phyloP scores from a whole-genome alignment of 2,797 vertebrate genomes.

The Chelonia mydas region DNA sequence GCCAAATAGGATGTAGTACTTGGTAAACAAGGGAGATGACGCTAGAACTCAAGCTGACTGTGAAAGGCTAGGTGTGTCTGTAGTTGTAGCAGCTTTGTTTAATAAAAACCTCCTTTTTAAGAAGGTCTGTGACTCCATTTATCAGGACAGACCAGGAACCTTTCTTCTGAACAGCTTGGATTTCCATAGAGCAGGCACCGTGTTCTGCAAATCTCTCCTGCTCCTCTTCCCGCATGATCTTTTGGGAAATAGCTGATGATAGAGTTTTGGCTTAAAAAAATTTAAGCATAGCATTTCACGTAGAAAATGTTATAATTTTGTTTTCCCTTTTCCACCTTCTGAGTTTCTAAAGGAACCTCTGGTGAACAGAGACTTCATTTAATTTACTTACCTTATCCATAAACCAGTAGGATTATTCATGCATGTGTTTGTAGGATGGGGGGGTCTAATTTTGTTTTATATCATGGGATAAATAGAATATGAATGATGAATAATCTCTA shows the following conservation, averaged over 20 bases:
- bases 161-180: not conserved
- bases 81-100: not conserved
- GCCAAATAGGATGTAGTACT: not conserved
- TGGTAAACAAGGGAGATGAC: not conserved
- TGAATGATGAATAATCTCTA: not conserved
- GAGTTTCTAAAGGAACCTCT: not conserved
- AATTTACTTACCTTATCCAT: not conserved
- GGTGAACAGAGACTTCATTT: not conserved
- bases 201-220: not conserved
- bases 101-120: not conserved
- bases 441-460: not conserved
- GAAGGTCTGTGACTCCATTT: not conserved
- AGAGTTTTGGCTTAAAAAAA: not conserved
- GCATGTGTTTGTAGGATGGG: not conserved
- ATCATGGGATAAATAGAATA: not conserved
- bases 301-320: not conserved
- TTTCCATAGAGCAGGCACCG: not conserved
- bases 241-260: not conserved
- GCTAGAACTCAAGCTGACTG: not conserved
- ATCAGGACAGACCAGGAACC: not conserved
- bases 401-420: not conserved
- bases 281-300: not conserved
- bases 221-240: not conserved
- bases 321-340: not conserved
- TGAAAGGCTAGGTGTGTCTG: not conserved